These are phyloP conservation scores for Babyrousa celebensis DNA, from an alignment of 2,797 vertebrate species.

Conservation along the genomic window DNA sequence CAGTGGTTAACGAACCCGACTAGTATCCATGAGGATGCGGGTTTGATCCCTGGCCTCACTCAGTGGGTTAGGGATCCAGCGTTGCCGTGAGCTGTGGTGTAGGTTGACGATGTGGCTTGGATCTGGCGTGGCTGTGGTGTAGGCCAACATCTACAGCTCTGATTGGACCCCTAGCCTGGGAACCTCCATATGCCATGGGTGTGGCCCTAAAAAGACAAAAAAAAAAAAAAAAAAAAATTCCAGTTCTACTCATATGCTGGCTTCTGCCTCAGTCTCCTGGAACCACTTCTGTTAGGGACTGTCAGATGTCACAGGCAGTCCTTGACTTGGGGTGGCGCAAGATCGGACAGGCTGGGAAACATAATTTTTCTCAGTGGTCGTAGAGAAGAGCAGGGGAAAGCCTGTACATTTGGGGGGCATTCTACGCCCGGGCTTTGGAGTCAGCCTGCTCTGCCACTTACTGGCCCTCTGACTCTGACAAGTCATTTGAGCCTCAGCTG, in stretches of 20 bases:
- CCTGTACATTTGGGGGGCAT: not conserved
- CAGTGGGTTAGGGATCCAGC: no score
- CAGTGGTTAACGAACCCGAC: no score
- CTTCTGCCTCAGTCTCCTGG: not conserved
- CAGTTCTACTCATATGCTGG: not conserved
- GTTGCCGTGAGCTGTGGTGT: no score
- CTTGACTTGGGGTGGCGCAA: not conserved
- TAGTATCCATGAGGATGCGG: no score
- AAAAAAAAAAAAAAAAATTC: no score
- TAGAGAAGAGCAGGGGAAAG: not conserved
- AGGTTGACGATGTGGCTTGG: no score
- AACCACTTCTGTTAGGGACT: not conserved
- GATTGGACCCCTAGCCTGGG: no score
- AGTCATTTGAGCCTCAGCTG: not conserved
- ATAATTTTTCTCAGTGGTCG: not conserved
- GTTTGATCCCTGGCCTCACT: no score
- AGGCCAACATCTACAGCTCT: no score
- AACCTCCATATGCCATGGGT: no score
- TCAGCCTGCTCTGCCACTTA: not conserved
- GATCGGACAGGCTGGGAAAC: not conserved
- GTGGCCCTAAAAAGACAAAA: no score
- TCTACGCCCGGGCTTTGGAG: not conserved
- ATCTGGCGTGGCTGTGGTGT: no score
- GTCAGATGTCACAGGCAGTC: not conserved
- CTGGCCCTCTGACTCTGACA: not conserved